Evolutionary conservation across 2,888 invertebrate species (phyloP).

Genomic region (Ceratothoa steindachneri): DNA sequence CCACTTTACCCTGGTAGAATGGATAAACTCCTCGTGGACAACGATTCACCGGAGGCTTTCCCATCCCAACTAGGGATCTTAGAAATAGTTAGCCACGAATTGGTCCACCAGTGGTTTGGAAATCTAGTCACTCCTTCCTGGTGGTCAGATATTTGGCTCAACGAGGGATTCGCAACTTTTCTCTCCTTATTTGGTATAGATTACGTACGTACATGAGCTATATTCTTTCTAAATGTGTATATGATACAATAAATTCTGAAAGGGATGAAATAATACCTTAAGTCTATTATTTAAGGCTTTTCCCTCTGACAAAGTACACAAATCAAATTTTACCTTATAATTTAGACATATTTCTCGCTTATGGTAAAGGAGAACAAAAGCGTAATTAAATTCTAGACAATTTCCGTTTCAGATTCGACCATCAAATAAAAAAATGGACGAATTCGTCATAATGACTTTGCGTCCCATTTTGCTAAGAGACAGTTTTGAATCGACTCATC

Average conservation of each 20-base stretch:
- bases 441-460: neutral
- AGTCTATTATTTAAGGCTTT: too few relatives aligned
- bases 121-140: slow-evolving; percentile 50
- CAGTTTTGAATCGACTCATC: neutral
- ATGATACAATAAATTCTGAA: too few relatives aligned
- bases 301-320: too few relatives aligned
- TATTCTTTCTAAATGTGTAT: too few relatives aligned
- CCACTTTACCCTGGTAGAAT: too few relatives aligned
- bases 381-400: too few relatives aligned
- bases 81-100: slow-evolving; percentile 62
- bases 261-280: too few relatives aligned
- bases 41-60: slow-evolving; percentile 49
- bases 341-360: too few relatives aligned
- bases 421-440: neutral
- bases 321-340: too few relatives aligned
- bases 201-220: slow-evolving; percentile 54
- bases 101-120: slow-evolving; percentile 73
- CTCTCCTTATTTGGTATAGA: slow-evolving; percentile 67
- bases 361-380: too few relatives aligned
- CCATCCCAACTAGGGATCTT: slow-evolving; percentile 50
- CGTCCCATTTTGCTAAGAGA: neutral
- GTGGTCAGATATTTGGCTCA: slow-evolving; percentile 56
- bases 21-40: slow-evolving; percentile 53
- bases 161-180: slow-evolving; percentile 62
- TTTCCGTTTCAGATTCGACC: neutral